Base-by-base conservation (phyloP, 2,888 invertebrate species). In the Hymenopus coronatus region DNA sequence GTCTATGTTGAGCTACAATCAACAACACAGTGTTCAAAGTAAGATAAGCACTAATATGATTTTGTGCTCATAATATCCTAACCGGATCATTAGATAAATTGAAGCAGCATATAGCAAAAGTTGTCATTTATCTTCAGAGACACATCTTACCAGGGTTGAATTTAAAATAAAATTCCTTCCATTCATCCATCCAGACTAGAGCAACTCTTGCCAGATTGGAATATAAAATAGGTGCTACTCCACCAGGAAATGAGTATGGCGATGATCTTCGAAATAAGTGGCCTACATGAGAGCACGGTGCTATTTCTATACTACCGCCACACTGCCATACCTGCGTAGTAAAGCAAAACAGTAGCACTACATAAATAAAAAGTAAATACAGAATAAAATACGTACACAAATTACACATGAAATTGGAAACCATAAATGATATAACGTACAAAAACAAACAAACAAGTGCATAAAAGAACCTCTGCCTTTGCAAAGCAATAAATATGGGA, bases 101-200 rank as follows among this genome's bases (percentile, higher is more conserved):
- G 3, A 33, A 7, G 33, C 33, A 40, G 12, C 40, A 6, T 40
- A 40, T 12, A 12, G 40, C 12, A 70, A 70, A 20, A 70, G 14
- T 70, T 20, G 40, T 70, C 6, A 54, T 54, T 54, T 54, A 15
- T 15, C 20, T 15, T 33, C 33, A 1, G 40, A 40, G 20, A 6
- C 20, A 0, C 25, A 70, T 25, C 54, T 20, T 91, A 94, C 95
- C 94, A 85, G 95, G 96, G 92, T 97, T 98, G 91, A 98, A 97
- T 92, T 97, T 97, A 93, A 98, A 98, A 92, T 96, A 98, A 93
- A 98, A 98, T 90, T 97, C 96, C 20, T 97, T 97, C 97, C 99
- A 99, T 89, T 99, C 97, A 92, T 99, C 99, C 97, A 99, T 97
- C 99, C 99, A 99, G 0, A 99, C 99, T 3, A 97, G 94, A 0